Base-by-base conservation (phyloP, 2,797 vertebrate species). In the Tadarida brasiliensis region DNA sequence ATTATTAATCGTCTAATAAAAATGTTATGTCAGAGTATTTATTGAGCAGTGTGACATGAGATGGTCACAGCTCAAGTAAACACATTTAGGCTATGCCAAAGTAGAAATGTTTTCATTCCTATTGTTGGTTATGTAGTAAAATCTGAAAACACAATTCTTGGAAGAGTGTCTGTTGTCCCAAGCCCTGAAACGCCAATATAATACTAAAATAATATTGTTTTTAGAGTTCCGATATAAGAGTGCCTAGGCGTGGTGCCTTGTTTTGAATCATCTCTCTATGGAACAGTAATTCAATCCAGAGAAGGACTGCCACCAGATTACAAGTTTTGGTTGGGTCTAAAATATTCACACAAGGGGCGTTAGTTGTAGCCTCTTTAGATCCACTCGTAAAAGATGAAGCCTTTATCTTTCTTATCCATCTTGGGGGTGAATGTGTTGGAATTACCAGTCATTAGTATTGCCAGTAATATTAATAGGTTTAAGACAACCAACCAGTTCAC, bases 1-100 rank as follows among this genome's bases (percentile, higher is more conserved):
- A 95, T 94, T 94, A 96, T 86, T 95, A 96, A 94, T 96, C n/a
- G 10, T 92, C 97, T 96, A 95, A 95, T 83, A 96, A 97, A 96
- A 95, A 89, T 15, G 24, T 97, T 96, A 87, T 59, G 35, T 94
- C 96, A 97, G 95, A 82, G 78, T 95, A 73, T 90, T 96, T 95
- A 91, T 81, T 95, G 86, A 96, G 86, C 74, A 87, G 74, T 77
- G 26, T 77, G 90, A 94, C 26, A 51, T 90, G 80, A 96, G 71
- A 89, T 57, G 80, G 90, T 80, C 78, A 86, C 35, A 92, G 76
- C 61, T 92, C 19, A 84, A 96, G 93, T 96, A 96, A 97, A 96
- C 88, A 97, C 20, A 16, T 73, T 61, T 91, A 2, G 4, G 54
- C 63, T 89, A 89, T 97, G 95, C 94, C 96, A 94, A 73, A 93